Evolutionary conservation across 2,797 vertebrate species (phyloP).

Genomic region (Poecilia velifera): DNA sequence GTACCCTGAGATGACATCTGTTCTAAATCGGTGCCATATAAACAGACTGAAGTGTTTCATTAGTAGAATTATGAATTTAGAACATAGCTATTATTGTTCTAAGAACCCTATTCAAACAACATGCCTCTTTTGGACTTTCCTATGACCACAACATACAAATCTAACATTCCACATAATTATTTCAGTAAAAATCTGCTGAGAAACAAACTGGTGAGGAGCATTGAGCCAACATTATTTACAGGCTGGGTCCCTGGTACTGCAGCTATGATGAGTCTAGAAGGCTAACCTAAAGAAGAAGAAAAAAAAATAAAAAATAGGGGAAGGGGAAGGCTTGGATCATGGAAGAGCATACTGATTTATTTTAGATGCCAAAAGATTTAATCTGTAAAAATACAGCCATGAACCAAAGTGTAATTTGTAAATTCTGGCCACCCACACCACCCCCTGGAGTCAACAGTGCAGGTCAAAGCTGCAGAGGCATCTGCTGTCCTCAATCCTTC

Average conservation of each 20-base stretch:
- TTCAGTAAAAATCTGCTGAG: not conserved
- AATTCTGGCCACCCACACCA: not conserved
- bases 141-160: not conserved
- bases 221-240: not conserved
- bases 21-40: not conserved
- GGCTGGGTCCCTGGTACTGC: not conserved
- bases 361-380: not conserved
- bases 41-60: not conserved
- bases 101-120: not conserved
- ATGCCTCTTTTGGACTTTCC: not conserved
- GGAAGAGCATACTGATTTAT: not conserved
- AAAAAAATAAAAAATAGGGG: not conserved
- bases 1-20: not conserved
- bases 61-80: too few relatives aligned
- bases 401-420: conserved; percentile 3
- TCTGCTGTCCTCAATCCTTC: not conserved
- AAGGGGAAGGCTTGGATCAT: not conserved
- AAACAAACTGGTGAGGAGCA: not conserved
- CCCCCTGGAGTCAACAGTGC: not conserved
- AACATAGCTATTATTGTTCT: not conserved
- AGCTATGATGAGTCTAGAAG: not conserved
- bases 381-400: not conserved
- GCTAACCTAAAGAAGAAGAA: not conserved
- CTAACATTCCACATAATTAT: not conserved
- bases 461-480: not conserved